These are phyloP conservation scores for Arnoldichthys spilopterus DNA, from an alignment of 2,797 vertebrate species.

Conservation along the genomic window DNA sequence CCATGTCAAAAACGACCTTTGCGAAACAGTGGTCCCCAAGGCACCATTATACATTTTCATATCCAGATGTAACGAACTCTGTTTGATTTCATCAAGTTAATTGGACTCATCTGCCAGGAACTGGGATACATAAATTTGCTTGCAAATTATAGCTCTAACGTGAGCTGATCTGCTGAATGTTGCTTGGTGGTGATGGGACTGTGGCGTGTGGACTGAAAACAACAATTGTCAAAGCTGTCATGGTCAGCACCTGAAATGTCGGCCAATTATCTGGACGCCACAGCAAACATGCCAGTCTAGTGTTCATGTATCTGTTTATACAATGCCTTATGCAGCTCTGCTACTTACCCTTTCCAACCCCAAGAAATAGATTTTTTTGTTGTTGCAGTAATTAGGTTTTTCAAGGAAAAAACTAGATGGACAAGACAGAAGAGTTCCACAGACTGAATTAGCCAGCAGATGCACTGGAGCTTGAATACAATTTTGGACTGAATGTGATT, in stretches of 20 bases:
- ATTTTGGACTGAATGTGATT: constrained; percentile 39
- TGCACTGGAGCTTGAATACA: constrained; percentile 34
- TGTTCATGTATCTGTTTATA: constrained; percentile 34
- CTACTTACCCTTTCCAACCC: constrained; percentile 15
- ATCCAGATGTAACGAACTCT: constrained; percentile 70
- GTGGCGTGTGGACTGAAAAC: constrained; percentile 64
- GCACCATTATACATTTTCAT: constrained; percentile 70
- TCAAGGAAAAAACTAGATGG: neutral
- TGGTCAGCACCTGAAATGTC: constrained; percentile 29
- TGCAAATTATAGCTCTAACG: constrained; percentile 46
- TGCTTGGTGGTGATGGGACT: constrained; percentile 56
- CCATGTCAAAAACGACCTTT: constrained; percentile 76
- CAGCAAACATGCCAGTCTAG: constrained; percentile 24
- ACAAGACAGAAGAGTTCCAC: neutral
- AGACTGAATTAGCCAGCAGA: constrained; percentile 38
- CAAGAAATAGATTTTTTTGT: constrained; percentile 4
- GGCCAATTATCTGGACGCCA: constrained; percentile 62
- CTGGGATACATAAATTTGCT: constrained; percentile 61
- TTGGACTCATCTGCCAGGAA: constrained; percentile 70
- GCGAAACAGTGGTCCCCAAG: constrained; percentile 64
- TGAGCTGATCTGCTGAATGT: constrained; percentile 54
- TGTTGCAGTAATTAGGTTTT: constrained; percentile 31
- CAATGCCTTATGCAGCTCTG: constrained; percentile 19
- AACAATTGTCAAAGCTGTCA: constrained; percentile 60
- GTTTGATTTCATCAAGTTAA: constrained; percentile 77